These are phyloP conservation scores for Buphagus erythrorhynchus DNA, from an alignment of 2,797 vertebrate species.

Conservation along the genomic window DNA sequence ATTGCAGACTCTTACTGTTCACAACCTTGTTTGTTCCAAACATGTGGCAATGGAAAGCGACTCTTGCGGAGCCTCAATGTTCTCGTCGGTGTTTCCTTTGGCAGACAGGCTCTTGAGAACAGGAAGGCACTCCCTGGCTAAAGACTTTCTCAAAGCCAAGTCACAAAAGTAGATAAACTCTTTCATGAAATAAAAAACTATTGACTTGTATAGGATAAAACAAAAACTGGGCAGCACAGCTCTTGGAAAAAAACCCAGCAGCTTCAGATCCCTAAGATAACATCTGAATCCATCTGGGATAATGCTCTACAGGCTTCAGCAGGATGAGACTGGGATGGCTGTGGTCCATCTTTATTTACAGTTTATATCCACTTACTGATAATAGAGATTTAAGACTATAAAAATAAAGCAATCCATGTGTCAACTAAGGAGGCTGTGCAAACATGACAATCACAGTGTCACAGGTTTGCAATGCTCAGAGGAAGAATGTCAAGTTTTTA, in stretches of 20 bases:
- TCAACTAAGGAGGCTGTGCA: neutral
- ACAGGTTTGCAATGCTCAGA: neutral
- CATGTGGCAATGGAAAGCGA: neutral
- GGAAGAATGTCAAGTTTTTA: neutral
- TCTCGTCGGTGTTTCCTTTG: slow-evolving; percentile 75
- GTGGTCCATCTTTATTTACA: neutral
- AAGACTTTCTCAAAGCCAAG: slow-evolving; percentile 70
- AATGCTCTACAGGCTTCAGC: neutral
- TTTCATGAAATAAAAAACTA: slow-evolving; percentile 24
- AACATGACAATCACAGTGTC: neutral
- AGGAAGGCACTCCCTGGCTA: slow-evolving; percentile 77
- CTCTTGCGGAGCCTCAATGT: slow-evolving; percentile 62
- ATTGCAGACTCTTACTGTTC: neutral
- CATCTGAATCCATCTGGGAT: neutral
- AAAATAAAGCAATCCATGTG: neutral
- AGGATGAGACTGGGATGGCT: neutral
- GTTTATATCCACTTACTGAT: neutral
- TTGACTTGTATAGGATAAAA: slow-evolving; percentile 64
- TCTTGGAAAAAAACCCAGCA: neutral
- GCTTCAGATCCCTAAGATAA: neutral
- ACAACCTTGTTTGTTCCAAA: neutral
- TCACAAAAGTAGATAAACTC: slow-evolving; percentile 63
- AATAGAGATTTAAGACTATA: neutral
- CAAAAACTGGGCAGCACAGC: slow-evolving; percentile 6
- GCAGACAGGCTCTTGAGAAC: slow-evolving; percentile 72